Base-by-base conservation (phyloP, 2,113 vertebrate genomes). In the Oophaga pumilio region DNA sequence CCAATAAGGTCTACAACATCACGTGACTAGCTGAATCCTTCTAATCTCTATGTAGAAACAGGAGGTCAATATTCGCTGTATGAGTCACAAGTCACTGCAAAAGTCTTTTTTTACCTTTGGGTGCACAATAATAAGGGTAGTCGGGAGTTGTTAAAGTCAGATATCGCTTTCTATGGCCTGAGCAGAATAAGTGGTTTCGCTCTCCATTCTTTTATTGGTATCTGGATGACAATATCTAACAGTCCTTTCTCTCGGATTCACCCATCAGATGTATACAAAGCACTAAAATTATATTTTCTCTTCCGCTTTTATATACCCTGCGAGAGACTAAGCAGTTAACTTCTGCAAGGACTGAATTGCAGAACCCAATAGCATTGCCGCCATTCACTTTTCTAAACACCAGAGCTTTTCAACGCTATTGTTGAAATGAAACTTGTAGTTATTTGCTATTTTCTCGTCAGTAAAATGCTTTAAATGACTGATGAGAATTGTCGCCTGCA, bases 391-490 rank as follows among this genome's bases (percentile, higher is more conserved):
- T 17, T 80, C 66, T 50, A 76, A 76, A 82, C 50, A 50, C 52
- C 71, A 71, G 60, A 56, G 66, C 64, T 62, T 82, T 52, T 74
- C 50, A 76, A 50, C 76, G 86, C 14, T 64, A 53, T 82, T 76
- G 80, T 73, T 56, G 80, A 59, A 88, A 83, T 88, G 86, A 82
- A 88, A 76, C 86, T 76, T 83, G 71, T 64, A 59, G 78, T 83
- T 83, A 88, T 88, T 83, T 83, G 86, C 69, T 68, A 88, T 88
- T 88, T 88, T 88, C 86, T 68, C 76, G 86, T 88, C 86, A 88
- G 57, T 76, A 43, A 76, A 81, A 88, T 76, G 86, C 76, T 88
- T 76, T 88, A 83, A 88, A 88, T 88, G 86, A 83, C 79, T 83
- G 86, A 88, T 88, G 86, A 77, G 80, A 43, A 88, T 82, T 88